Evolutionary conservation across 1,140 invertebrate genomes (phyloP).

Genomic region (Ceratosolen solmsi): DNA sequence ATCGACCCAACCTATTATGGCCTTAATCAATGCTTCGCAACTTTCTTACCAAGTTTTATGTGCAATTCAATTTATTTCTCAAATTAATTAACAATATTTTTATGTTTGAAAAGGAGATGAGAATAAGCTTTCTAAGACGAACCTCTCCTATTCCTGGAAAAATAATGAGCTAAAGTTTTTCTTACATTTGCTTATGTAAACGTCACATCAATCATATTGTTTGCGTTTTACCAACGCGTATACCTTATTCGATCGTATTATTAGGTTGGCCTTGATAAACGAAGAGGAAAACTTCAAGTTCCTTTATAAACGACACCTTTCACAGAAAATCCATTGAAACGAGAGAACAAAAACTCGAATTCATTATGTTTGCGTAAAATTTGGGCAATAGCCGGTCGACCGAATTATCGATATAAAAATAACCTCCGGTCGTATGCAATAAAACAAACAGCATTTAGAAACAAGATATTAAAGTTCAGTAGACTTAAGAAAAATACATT

Average conservation of each 20-base stretch:
- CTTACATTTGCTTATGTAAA: neutral
- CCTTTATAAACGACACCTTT: neutral
- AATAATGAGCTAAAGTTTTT: neutral
- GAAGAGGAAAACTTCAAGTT: neutral
- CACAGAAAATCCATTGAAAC: neutral
- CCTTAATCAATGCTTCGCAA: neutral
- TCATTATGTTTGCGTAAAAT: neutral
- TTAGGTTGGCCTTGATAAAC: neutral
- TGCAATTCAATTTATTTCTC: constrained; percentile 9
- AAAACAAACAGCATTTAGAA: neutral
- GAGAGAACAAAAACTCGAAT: neutral
- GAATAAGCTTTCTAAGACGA: neutral
- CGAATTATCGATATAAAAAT: neutral
- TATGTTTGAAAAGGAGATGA: neutral
- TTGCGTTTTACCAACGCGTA: too few species aligned
- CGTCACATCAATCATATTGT: neutral
- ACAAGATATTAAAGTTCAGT: neutral
- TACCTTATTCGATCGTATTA: neutral
- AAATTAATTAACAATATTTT: neutral
- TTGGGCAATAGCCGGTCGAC: constrained; percentile 7
- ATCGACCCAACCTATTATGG: neutral
- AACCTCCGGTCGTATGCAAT: neutral
- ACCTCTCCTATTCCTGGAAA: neutral
- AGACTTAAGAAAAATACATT: neutral
- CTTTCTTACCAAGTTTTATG: neutral